Evolutionary conservation across 2,113 vertebrate species (phyloP), one percentile per base, ranked within the genome.

Genomic region (Amia ocellicauda): DNA sequence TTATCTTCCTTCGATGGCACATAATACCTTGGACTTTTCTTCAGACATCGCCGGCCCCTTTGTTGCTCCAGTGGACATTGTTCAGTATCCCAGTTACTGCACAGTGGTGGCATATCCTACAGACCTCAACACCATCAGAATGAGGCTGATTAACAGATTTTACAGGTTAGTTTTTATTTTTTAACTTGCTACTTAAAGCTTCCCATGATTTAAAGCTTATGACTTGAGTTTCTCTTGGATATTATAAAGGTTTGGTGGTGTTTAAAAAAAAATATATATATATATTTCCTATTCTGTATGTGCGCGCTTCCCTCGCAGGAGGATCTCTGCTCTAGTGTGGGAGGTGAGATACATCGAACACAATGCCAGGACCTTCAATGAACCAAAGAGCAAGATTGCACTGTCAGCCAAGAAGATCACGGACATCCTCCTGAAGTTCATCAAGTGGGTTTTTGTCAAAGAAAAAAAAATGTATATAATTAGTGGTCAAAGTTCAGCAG

Each of bases 321-420:
- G 95, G 63, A 82, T 95, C 2, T 96, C 94, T 58, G 94, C 97
- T 7, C 73, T 99, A 79, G 89, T 97, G 62, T 99, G 97, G 97
- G 97, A 99, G 82, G 91, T 92, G 51, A 91, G 92, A 59, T 94
- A 92, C 36, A 94, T 99, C 74, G 93, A 93, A 75, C 90, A 92
- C 67, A 99, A 99, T 31, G 95, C 97, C 64, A 90, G 85, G 68
- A 96, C 93, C 67, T 99, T 98, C 84, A 98, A 99, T 56, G 97
- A 95, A 77, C 95, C 95, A 23, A 88, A 89, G n/a, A 99, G 97
- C 83, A 91, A 93, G 70, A 99, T 99, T 70, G 91, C 94, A 66
- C 85, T 86, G 68, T 94, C 94, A 47, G 95, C 96, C 58, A 98
- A 95, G 83, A 89, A 93, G 71, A 93, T 99, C 78, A 93, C 95